A percentile compares a stretch with the other conserved stretches of the same genome.
These are phyloP conservation scores for Apteryx owenii DNA, from an alignment of 2,113 vertebrate species.

Conservation along the genomic window DNA sequence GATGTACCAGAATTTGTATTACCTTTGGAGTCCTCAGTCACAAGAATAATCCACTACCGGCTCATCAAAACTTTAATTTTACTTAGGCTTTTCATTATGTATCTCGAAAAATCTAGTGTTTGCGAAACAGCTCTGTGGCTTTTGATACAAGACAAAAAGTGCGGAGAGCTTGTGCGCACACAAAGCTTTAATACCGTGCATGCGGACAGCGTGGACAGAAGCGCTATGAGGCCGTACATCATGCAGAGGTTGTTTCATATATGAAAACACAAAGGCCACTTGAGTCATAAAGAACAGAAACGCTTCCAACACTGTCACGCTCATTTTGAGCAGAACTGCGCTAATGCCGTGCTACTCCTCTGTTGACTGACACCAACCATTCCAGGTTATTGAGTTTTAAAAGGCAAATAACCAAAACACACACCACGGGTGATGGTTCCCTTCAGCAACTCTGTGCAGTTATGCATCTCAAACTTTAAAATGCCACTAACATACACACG, in stretches of 20 bases:
- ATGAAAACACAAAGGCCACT: not conserved
- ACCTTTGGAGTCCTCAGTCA: not conserved
- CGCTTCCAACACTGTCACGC: accelerated
- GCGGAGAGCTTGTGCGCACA: too few relatives aligned
- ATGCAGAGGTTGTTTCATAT: not conserved
- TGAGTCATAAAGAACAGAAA: not conserved
- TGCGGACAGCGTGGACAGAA: not conserved
- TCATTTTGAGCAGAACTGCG: not conserved
- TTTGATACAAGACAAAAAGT: not conserved
- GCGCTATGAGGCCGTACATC: not conserved
- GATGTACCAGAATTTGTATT: not conserved
- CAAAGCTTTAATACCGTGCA: not conserved
- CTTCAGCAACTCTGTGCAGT: not conserved
- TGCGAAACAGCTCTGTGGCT: not conserved
- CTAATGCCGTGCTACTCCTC: not conserved
- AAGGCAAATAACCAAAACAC: not conserved
- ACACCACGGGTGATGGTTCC: not conserved
- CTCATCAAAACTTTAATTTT: not conserved
- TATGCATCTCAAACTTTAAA: not conserved
- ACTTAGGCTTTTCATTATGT: not conserved
- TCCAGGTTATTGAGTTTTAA: not conserved
- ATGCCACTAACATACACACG: too few relatives aligned
- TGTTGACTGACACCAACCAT: not conserved
- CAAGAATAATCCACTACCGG: not conserved
- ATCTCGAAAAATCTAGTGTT: not conserved